A percentile compares a stretch with the other conserved stretches of the same genome.
phyloP scores from a whole-genome alignment of 2,888 invertebrate genomes.

The Ophion costatus region DNA sequence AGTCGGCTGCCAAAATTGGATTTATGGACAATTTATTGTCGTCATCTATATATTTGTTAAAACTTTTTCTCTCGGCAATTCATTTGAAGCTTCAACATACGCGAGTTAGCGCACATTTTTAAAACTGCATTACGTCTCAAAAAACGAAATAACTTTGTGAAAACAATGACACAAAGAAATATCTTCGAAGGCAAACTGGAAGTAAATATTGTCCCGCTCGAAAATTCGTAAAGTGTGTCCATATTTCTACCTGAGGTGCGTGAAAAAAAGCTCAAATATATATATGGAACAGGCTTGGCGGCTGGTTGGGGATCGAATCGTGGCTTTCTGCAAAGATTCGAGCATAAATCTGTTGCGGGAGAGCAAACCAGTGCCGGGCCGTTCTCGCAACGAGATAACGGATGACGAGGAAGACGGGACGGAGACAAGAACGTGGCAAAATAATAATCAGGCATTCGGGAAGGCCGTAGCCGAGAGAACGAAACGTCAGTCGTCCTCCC shows the following conservation, averaged over 20 bases:
- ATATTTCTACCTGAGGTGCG: background rate
- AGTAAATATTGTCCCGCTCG: background rate
- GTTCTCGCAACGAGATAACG: constrained; percentile 77
- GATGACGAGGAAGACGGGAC: constrained; percentile 75
- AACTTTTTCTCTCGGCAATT: too few relatives aligned
- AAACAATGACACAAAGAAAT: constrained; percentile 4
- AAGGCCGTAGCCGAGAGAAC: constrained; percentile 63
- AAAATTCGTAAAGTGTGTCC: too few relatives aligned
- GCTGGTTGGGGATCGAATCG: constrained; percentile 83
- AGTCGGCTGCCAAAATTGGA: too few relatives aligned
- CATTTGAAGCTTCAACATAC: too few relatives aligned
- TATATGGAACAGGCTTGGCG: constrained; percentile 80
- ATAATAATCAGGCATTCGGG: constrained; percentile 68
- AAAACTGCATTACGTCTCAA: too few relatives aligned
- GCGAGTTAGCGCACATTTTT: too few relatives aligned
- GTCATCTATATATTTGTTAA: too few relatives aligned
- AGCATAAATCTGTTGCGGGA: constrained; percentile 82
- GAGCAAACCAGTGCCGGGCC: constrained; percentile 68
- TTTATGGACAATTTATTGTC: too few relatives aligned
- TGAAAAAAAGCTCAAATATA: background rate
- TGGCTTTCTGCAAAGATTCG: constrained; percentile 84
- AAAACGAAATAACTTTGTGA: too few relatives aligned
- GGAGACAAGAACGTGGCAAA: constrained; percentile 37
- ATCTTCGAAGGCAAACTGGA: too few relatives aligned
- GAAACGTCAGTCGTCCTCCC: constrained; percentile 75